phyloP scores from a whole-genome alignment of 2,113 vertebrate genomes.

The Donacobius atricapilla region DNA sequence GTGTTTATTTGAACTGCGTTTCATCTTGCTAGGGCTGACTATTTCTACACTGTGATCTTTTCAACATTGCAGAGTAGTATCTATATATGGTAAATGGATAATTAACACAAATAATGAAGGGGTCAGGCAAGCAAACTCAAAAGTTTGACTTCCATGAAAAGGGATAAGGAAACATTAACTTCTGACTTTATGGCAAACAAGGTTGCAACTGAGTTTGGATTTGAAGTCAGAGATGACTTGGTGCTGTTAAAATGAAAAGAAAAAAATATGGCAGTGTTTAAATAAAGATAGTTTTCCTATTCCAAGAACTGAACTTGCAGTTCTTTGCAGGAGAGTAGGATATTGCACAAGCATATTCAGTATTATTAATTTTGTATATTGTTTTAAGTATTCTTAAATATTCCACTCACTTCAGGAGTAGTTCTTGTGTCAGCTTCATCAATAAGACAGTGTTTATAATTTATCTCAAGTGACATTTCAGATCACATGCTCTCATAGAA shows the following conservation, averaged over 20 bases:
- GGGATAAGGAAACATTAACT: background rate
- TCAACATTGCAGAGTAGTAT: background rate
- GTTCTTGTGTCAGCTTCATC: background rate
- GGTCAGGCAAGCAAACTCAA: background rate
- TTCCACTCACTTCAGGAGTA: background rate
- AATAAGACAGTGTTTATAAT: background rate
- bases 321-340: background rate
- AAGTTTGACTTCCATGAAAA: background rate
- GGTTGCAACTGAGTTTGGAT: background rate
- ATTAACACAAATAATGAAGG: background rate
- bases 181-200: background rate
- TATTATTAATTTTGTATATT: background rate
- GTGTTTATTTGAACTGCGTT: conserved; percentile 37
- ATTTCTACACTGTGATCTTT: background rate
- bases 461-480: background rate
- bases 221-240: background rate
- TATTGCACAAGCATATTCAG: background rate
- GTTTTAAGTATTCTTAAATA: background rate
- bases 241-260: background rate
- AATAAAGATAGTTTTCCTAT: background rate
- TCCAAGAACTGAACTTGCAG: background rate
- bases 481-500: background rate
- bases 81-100: background rate
- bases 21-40: conserved; percentile 8
- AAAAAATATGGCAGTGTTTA: background rate